These are phyloP conservation scores for Mythimna loreyi DNA, from an alignment of 2,888 invertebrate species.

Conservation along the genomic window DNA sequence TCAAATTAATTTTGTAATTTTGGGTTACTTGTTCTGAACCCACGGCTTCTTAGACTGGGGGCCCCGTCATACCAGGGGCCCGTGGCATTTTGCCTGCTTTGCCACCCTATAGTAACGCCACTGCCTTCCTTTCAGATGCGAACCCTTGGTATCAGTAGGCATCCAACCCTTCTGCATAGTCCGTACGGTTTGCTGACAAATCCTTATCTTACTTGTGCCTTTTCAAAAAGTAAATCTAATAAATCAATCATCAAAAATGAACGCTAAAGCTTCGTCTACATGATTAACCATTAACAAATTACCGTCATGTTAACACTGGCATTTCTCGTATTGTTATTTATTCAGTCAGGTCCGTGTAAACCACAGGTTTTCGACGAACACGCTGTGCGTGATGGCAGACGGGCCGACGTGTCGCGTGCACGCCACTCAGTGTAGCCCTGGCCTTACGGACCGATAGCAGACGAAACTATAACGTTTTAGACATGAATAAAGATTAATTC, in stretches of 20 bases:
- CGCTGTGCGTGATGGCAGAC: slow-evolving; percentile 69
- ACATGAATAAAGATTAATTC: too few species aligned
- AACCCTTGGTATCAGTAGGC: too few species aligned
- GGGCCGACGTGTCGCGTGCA: slow-evolving; percentile 77
- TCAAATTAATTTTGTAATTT: too few species aligned
- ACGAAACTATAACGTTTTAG: slow-evolving; percentile 7
- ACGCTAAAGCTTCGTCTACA: slow-evolving; percentile 9
- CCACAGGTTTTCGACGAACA: slow-evolving; percentile 67
- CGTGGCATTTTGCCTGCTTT: too few species aligned
- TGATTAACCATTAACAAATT: slow-evolving; percentile 32
- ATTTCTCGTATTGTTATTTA: slow-evolving; percentile 60
- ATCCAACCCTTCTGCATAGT: too few species aligned
- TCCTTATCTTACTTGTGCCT: background rate
- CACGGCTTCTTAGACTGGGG: too few species aligned
- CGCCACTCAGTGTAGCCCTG: slow-evolving; percentile 73
- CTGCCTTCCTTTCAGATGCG: too few species aligned
- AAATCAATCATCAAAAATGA: slow-evolving; percentile 3
- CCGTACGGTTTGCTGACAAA: too few species aligned
- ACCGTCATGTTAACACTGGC: slow-evolving; percentile 39
- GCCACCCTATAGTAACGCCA: too few species aligned
- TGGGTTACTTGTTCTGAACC: too few species aligned
- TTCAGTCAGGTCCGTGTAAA: slow-evolving; percentile 58
- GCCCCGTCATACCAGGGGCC: too few species aligned
- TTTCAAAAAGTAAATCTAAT: slow-evolving; percentile 5
- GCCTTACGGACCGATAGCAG: slow-evolving; percentile 58